Percentiles rank a stretch among this genome's conserved stretches.
Evolutionary conservation across 2,888 invertebrate genomes (phyloP).

Genomic region (Ditula angustiorana): DNA sequence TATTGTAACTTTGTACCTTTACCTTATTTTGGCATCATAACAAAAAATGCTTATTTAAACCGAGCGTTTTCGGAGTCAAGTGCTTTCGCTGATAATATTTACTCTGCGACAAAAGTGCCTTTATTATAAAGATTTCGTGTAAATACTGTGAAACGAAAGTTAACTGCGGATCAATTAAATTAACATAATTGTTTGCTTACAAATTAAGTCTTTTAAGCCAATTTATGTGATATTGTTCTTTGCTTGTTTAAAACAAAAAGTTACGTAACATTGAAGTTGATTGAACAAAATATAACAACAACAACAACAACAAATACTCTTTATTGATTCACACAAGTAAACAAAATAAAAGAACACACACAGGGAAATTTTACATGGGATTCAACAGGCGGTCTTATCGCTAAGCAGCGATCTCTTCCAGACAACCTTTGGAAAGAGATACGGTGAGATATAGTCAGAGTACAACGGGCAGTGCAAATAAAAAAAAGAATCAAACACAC

Average conservation of each 20-base stretch:
- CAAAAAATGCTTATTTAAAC: neutral
- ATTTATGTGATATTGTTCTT: neutral
- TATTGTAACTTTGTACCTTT: neutral
- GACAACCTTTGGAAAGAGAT: too few species aligned
- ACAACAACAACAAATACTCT: too few species aligned
- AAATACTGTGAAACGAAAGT: constrained; percentile 9
- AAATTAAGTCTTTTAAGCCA: neutral
- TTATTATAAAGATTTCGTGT: constrained; percentile 1
- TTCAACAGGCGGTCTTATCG: too few species aligned
- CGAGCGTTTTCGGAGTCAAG: neutral
- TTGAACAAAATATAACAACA: neutral
- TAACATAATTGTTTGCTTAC: neutral
- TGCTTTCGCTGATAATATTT: neutral
- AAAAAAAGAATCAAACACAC: too few species aligned
- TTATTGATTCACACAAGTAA: too few species aligned
- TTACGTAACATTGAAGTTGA: neutral
- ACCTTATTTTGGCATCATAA: neutral
- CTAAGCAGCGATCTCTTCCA: too few species aligned
- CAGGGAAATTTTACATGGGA: too few species aligned
- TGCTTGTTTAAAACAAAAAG: neutral
- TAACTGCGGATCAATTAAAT: constrained; percentile 1
- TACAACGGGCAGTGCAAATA: too few species aligned
- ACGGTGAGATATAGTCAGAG: too few species aligned
- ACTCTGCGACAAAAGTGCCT: neutral
- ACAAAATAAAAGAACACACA: too few species aligned